Conservation (phyloP, 2,888 invertebrate genomes). For the Chrysolina haemoptera region DNA sequence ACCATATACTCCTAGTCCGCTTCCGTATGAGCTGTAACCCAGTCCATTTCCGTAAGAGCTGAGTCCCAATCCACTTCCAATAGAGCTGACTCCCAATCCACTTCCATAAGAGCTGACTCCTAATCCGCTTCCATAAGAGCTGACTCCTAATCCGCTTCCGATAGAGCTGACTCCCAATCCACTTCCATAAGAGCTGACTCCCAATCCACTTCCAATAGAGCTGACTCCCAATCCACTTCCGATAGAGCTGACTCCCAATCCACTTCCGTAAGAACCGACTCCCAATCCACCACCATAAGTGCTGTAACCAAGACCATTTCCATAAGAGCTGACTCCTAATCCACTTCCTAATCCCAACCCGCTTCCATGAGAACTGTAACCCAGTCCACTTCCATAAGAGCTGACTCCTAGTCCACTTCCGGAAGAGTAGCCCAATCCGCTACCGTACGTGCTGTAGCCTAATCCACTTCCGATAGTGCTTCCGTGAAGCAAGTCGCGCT, state of each 20-base stretch:
- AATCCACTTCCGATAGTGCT: slow-evolving; percentile 29
- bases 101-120: neutral
- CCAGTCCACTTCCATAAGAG: neutral
- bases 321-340: slow-evolving; percentile 31
- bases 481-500: slow-evolving; percentile 38
- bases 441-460: slow-evolving; percentile 15
- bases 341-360: slow-evolving; percentile 8
- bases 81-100: neutral
- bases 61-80: neutral
- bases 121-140: slow-evolving; percentile 4
- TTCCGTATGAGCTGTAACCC: neutral
- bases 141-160: neutral
- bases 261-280: neutral
- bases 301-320: slow-evolving; percentile 30
- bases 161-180: slow-evolving; percentile 11
- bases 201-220: neutral
- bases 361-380: slow-evolving; percentile 6
- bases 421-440: slow-evolving; percentile 21
- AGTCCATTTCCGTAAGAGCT: neutral
- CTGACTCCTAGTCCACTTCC: neutral
- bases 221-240: slow-evolving; percentile 3
- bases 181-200: slow-evolving; percentile 36
- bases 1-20: neutral
- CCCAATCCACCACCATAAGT: slow-evolving; percentile 6
- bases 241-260: neutral